These are phyloP conservation scores for Polyommatus iphigenia DNA, from an alignment of 2,888 invertebrate genomes.

Conservation along the genomic window DNA sequence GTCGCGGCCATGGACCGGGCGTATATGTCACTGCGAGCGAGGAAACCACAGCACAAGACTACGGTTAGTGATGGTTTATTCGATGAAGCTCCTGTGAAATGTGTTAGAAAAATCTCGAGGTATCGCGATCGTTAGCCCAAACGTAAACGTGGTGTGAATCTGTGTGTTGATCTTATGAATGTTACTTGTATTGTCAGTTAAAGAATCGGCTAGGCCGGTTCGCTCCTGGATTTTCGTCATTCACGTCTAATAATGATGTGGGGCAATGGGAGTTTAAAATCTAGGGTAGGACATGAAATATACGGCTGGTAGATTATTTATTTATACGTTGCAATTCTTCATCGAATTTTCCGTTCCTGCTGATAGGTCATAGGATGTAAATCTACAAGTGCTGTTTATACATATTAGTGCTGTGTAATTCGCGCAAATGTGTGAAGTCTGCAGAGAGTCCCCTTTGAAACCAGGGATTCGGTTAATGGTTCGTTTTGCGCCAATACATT, in stretches of 20 bases:
- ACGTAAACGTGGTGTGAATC: not conserved
- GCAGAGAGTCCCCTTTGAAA: too few species aligned
- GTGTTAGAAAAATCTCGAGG: not conserved
- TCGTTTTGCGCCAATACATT: too few species aligned
- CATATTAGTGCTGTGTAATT: not conserved
- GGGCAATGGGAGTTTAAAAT: not conserved
- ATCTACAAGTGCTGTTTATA: not conserved
- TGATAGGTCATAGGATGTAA: not conserved
- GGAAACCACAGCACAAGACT: slow-evolving; percentile 66
- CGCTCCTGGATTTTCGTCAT: not conserved
- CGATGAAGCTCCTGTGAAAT: not conserved
- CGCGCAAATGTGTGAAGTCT: not conserved
- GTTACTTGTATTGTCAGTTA: not conserved
- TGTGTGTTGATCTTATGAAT: not conserved
- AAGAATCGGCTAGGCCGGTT: not conserved
- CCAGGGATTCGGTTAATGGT: too few species aligned
- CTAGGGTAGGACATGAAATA: not conserved
- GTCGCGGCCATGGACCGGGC: slow-evolving; percentile 76
- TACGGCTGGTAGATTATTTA: not conserved
- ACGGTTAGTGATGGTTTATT: slow-evolving; percentile 54
- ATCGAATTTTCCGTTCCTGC: not conserved
- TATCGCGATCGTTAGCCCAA: not conserved
- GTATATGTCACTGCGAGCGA: slow-evolving; percentile 76
- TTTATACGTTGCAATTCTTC: not conserved
- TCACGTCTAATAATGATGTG: not conserved